Evolutionary conservation across 2,797 vertebrate genomes (phyloP), one percentile per base, ranked within the genome.

Genomic region (Chromobotia macracanthus): DNA sequence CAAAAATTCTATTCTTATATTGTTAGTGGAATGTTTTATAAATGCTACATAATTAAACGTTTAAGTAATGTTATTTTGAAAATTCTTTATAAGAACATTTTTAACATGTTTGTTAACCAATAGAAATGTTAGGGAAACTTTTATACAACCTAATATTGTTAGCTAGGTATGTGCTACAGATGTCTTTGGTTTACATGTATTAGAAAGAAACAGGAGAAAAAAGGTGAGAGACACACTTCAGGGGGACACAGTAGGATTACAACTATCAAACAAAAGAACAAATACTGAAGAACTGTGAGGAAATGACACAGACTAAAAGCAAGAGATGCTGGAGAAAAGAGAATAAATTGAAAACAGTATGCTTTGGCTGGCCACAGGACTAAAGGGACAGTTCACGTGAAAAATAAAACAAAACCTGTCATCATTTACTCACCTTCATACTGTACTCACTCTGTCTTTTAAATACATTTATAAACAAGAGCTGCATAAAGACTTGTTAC

Each of bases 171-270:
- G 28, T 28, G 28, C 28, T 28, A 28, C 28, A 2, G 28, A 28
- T 28, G 28, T 28, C 28, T 28, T 28, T 28, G 28, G 28, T 28
- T 28, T 4, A 28, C 28, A 28, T 28, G 28, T 28, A 28, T 28
- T 28, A 18, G 16, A 18, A 18, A 5, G 18, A 1, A 63, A 71
- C 23, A 35, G 38, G 25, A 13, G 50, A 73, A 79, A 11, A 44
- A 55, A 15, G 51, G n/a, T 25, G 61, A 68, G 58, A 56, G 31
- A 56, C 19, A 38, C 60, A 25, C 41, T 44, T 65, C 12, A 38
- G 19, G 23, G 31, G 48, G 35, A 44, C 50, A 76, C 10, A 65
- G 35, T 25, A 55, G 25, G 73, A 67, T 68, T 67, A 44, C 55
- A 76, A 77, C 50, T 28, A 58, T 18, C 11, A 12, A 77, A 46